phyloP scores from a whole-genome alignment of 2,797 vertebrate species.

The Macropus fuliginosus region DNA sequence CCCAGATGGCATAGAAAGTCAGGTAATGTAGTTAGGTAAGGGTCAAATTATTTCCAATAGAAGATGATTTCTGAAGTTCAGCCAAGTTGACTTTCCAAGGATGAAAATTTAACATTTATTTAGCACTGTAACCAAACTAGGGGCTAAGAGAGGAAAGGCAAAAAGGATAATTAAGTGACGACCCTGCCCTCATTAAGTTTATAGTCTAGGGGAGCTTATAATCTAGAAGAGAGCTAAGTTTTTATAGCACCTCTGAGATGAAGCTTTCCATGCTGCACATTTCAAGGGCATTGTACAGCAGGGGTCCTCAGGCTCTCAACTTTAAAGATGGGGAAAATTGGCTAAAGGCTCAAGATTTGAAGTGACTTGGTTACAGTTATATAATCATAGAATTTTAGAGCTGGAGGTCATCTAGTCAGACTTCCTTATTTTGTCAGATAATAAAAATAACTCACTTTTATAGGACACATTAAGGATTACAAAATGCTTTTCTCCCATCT shows the following conservation, averaged over 20 bases:
- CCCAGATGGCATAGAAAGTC: neutral
- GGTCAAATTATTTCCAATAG: neutral
- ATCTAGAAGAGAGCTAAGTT: neutral
- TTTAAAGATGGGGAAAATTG: neutral
- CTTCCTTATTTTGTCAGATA: neutral
- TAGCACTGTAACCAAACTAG: neutral
- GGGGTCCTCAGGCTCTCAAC: neutral
- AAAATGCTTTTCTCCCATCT: neutral
- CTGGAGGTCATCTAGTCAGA: neutral
- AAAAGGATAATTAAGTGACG: neutral
- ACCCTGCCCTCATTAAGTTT: constrained; percentile 4
- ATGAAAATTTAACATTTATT: neutral
- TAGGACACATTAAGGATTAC: neutral
- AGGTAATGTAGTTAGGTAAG: neutral
- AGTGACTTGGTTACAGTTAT: neutral
- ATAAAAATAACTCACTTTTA: neutral
- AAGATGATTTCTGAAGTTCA: neutral
- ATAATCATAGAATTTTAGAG: neutral
- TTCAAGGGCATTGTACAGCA: neutral
- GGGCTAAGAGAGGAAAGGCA: neutral
- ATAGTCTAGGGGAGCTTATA: neutral
- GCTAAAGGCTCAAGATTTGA: neutral
- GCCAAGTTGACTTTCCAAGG: neutral
- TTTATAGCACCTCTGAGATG: neutral
- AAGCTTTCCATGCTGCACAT: neutral